Evolutionary conservation across 2,888 invertebrate species (phyloP), one percentile per base, ranked within the genome.

Genomic region (Acrobasis repandana): DNA sequence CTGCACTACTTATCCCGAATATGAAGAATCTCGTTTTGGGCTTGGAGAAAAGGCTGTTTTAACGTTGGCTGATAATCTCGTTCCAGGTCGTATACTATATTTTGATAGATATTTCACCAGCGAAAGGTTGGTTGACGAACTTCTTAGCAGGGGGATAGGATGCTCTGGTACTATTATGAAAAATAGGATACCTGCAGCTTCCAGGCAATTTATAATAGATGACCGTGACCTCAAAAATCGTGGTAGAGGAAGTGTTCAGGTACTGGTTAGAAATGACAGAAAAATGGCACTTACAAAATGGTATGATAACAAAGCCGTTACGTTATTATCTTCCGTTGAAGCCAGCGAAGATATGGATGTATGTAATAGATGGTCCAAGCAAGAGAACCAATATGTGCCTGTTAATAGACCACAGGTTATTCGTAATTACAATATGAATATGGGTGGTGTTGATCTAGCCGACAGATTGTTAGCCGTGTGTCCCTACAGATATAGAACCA

Each of bases 61-160:
- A 9, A 38, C 16, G 36, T 49, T 67, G 15, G 61, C 67, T 9
- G 43, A 60, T 9, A 51, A 62, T n/a, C 43, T 70, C 9, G 63
- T 60, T 6, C 65, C 68, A 15, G 67, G 68, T 9, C 67, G 68
- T 63, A 38, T 54, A 9, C 6, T 68, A 10, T 70, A 63, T 56
- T 68, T 61, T 52, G 67, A 67, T 38, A 60, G 67, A 20, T 67
- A 62, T 61, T 71, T 71, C 46, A 66, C 69, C 11, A 49, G 61
- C 0, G 47, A 49, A 14, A 65, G 62, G 34, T 49, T 67, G 14
- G 15, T 48, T 15, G 59, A 61, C 0, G 61, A 59, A 43, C 51
- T 67, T 9, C 6, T 38, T 6, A 36, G 36, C 36, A 36, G 36
- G 11, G 36, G 36, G 11, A 36, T 34, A 36, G 18, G 14, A 14